Evolutionary conservation across 1,140 invertebrate species (phyloP).

Genomic region (Trinorchestia longiramus): DNA sequence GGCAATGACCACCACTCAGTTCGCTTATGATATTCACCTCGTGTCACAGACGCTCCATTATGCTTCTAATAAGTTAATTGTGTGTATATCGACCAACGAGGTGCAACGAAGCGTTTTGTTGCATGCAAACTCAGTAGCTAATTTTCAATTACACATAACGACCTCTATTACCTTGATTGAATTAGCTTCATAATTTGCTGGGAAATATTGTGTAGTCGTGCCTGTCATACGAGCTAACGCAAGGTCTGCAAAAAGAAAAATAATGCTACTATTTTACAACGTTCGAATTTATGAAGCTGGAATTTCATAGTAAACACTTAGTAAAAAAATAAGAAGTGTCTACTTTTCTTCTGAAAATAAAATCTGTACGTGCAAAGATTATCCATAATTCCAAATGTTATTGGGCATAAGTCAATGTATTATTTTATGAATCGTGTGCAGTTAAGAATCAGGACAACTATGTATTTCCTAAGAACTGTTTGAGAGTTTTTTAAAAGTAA

Average conservation of each 20-base stretch:
- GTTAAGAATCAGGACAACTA: too few species aligned
- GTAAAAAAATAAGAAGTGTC: too few species aligned
- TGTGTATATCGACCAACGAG: not conserved
- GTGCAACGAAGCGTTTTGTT: not conserved
- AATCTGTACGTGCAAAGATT: too few species aligned
- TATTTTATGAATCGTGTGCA: too few species aligned
- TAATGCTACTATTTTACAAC: not conserved
- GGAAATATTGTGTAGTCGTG: not conserved
- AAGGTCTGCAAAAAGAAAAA: not conserved
- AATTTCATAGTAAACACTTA: too few species aligned
- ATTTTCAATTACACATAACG: slow-evolving; percentile 5
- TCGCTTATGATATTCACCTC: not conserved
- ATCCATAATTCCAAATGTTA: too few species aligned
- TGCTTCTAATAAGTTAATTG: not conserved
- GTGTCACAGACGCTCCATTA: not conserved
- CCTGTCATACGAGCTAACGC: not conserved
- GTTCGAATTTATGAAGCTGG: too few species aligned
- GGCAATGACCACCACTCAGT: not conserved
- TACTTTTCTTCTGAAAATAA: too few species aligned
- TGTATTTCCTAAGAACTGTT: too few species aligned
- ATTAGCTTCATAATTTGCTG: not conserved
- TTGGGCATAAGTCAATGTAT: too few species aligned
- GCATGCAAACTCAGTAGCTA: not conserved
- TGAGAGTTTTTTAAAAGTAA: too few species aligned
- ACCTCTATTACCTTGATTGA: slow-evolving; percentile 35